Conservation (phyloP, 2,113 vertebrate genomes). For the Ivindomyrus marchei region DNA sequence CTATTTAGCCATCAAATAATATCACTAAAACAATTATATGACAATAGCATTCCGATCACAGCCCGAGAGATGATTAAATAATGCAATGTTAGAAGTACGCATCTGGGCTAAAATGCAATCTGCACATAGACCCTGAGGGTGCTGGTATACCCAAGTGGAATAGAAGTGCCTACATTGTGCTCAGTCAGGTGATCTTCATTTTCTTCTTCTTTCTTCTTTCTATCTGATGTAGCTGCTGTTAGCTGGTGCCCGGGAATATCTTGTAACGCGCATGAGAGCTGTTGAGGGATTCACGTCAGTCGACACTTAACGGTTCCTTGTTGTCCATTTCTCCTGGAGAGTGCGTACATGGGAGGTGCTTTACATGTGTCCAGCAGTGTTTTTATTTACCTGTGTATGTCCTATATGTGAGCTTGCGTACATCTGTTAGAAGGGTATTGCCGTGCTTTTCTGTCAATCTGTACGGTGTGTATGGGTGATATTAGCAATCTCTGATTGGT, state of each 20-base stretch:
- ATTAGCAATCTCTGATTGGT: background rate
- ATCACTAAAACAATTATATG: slow-evolving; percentile 3
- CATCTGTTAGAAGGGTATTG: slow-evolving; percentile 4
- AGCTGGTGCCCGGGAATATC: slow-evolving; percentile 38
- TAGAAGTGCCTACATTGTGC: background rate
- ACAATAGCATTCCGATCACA: background rate
- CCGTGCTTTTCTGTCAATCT: slow-evolving; percentile 1
- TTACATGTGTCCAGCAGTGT: background rate
- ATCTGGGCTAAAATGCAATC: slow-evolving; percentile 17
- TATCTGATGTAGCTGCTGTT: slow-evolving; percentile 45
- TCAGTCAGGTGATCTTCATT: slow-evolving; percentile 32
- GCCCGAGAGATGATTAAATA: slow-evolving; percentile 16
- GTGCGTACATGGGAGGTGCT: background rate
- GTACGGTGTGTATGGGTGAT: background rate
- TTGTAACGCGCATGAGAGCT: slow-evolving; percentile 34
- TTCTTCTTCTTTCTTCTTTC: slow-evolving; percentile 30
- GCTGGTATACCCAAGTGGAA: background rate
- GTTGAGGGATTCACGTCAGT: slow-evolving; percentile 54
- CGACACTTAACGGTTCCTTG: slow-evolving; percentile 42
- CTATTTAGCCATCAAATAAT: slow-evolving; percentile 6
- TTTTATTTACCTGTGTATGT: background rate
- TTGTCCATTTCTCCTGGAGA: slow-evolving; percentile 26
- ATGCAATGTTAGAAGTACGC: background rate
- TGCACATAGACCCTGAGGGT: slow-evolving; percentile 4
- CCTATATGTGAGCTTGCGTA: background rate